Conservation (phyloP, 2,113 vertebrate species). For the Lates calcarifer region DNA sequence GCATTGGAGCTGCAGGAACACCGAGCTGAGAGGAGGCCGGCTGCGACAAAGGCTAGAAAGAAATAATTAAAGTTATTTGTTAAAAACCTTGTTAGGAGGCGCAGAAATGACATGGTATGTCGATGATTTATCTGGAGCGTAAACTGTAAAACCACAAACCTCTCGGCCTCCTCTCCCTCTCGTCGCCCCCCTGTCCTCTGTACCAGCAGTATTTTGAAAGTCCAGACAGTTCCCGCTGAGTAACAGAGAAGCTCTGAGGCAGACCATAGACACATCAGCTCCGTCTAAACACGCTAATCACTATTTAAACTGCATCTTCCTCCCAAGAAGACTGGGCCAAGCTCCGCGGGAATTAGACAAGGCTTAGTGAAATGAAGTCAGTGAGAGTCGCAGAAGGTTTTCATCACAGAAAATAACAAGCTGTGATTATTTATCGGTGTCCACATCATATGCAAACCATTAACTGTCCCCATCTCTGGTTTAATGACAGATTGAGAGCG, state of each 20-base stretch:
- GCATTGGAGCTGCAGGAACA: constrained; percentile 26
- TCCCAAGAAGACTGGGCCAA: background rate
- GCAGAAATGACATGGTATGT: constrained; percentile 5
- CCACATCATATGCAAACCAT: constrained; percentile 42
- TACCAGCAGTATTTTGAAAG: constrained; percentile 3
- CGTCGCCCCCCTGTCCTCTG: background rate
- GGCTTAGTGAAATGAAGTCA: constrained; percentile 14
- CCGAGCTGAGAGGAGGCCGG: constrained; percentile 15
- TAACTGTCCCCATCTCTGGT: constrained; percentile 37
- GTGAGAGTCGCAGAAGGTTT: constrained; percentile 46
- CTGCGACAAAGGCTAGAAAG: background rate
- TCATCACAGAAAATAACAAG: constrained; percentile 45
- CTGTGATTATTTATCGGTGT: constrained; percentile 44
- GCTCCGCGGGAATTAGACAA: constrained; percentile 14
- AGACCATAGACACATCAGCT: constrained; percentile 22
- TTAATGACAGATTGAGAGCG: constrained; percentile 12
- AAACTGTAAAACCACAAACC: constrained; percentile 50
- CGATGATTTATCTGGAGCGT: constrained; percentile 28
- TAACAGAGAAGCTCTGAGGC: constrained; percentile 27
- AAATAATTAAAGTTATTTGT: constrained; percentile 21
- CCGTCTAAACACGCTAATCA: constrained; percentile 47
- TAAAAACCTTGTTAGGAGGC: constrained; percentile 10
- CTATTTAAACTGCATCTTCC: constrained; percentile 54
- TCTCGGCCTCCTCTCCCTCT: background rate
- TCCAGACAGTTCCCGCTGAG: constrained; percentile 37